Base-by-base conservation (phyloP, 2,113 vertebrate genomes). In the Aythya baeri region DNA sequence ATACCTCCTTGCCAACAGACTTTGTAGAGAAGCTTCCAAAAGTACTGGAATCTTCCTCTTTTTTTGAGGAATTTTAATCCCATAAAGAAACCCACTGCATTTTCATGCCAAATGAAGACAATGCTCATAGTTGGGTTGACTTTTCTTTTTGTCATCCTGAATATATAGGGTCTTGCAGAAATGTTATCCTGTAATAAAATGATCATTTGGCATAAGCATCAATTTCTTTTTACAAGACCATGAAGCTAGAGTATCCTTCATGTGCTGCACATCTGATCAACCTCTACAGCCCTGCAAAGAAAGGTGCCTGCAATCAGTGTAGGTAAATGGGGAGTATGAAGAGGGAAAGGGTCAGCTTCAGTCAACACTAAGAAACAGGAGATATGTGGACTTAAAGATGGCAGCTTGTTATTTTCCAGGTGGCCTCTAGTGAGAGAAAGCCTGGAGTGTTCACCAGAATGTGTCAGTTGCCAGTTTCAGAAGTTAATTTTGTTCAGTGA, bases 401-500 rank as follows among this genome's bases (percentile, higher is more conserved):
- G n/a, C 32, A 95, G 79, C 17, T 20, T 75, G 82, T 63, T 76
- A 25, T 89, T 94, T 91, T 70, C 36, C 62, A 89, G 57, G 58
- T 72, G 49, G 62, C 6, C 34, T 83, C 77, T 57, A 52, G 32
- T 57, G 49, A 82, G 58, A 74, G 16, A 9, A 83, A 7, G 11
- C 43, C 55, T 86, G 72, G 34, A 89, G 25, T 21, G 21, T 18
- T 75, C 75, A 65, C 74, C 44, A 91, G 78, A 89, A 82, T 85
- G 57, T 83, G 63, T 89, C 74, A 61, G 52, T 81, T 87, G 62
- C 54, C 54, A 72, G 18, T 46, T 91, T 89, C 67, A 94, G 73
- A 77, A 95, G 61, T 87, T 93, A 95, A 54, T 78, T 91, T 85
- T 88, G 41, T 86, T 91, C 79, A 88, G 67, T 79, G 36, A 82